phyloP scores from a whole-genome alignment of 2,113 vertebrate species.

The Chloropsis hardwickii region DNA sequence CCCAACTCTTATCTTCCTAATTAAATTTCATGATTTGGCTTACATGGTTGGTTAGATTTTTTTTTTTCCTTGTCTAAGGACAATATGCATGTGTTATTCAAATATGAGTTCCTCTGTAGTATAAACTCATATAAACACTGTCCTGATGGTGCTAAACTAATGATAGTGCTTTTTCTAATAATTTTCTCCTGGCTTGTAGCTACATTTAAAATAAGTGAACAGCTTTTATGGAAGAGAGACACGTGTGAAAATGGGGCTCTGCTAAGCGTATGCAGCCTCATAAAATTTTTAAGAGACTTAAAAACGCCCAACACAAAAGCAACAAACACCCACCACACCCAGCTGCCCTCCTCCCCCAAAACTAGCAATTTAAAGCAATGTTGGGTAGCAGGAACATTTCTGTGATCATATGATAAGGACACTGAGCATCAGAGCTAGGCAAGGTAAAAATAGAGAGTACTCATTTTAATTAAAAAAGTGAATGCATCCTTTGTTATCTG shows the following conservation, averaged over 20 bases:
- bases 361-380: background rate
- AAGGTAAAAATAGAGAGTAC: background rate
- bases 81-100: conserved; percentile 61
- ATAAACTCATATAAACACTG: conserved; percentile 37
- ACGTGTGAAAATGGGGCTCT: background rate
- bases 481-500: background rate
- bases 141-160: conserved; percentile 29
- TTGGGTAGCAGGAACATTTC: background rate
- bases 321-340: background rate
- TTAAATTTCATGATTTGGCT: conserved; percentile 76
- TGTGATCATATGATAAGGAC: background rate
- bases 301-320: background rate
- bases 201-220: conserved; percentile 54
- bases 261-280: background rate
- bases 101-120: conserved; percentile 63
- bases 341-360: background rate
- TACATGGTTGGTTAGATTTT: conserved; percentile 40
- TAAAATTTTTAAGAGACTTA: conserved; percentile 24
- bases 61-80: conserved; percentile 31
- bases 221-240: conserved; percentile 9
- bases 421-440: background rate
- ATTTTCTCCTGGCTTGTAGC: conserved; percentile 16
- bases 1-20: conserved; percentile 73
- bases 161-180: background rate
- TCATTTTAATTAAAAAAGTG: background rate